Conservation (phyloP, 2,797 vertebrate species). For the Etheostoma perlongum region DNA sequence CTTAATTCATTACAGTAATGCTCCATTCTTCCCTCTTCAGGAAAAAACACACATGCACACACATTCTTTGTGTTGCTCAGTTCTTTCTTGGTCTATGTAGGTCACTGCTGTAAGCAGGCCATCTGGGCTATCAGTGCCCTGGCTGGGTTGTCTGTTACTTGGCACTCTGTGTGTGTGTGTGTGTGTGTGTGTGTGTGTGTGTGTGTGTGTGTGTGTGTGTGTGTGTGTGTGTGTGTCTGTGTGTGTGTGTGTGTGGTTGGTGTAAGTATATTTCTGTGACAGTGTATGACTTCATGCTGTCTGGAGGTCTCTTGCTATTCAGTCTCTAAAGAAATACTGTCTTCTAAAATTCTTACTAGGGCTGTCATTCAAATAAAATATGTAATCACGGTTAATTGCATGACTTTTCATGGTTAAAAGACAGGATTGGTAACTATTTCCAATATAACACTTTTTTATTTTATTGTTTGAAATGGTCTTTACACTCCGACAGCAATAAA, state of each 20-base stretch:
- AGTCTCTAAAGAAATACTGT: background rate
- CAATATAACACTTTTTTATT: too few relatives aligned
- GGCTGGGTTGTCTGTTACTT: conserved; percentile 32
- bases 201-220: conserved; percentile 2
- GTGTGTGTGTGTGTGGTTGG: background rate
- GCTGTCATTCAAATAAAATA: too few relatives aligned
- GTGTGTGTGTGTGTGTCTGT: conserved; percentile 6
- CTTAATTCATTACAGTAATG: conserved; percentile 46
- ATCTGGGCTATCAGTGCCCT: conserved; percentile 49
- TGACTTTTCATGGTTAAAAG: too few relatives aligned
- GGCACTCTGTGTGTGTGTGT: conserved; percentile 10
- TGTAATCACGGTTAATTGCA: too few relatives aligned
- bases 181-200: conserved; percentile 13
- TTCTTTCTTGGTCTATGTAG: conserved; percentile 58
- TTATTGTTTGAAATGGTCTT: too few relatives aligned
- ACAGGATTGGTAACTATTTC: too few relatives aligned
- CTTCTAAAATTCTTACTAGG: background rate
- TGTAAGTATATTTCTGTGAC: background rate
- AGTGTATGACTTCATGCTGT: background rate
- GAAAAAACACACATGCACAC: conserved; percentile 50
- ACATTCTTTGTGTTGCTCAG: conserved; percentile 22
- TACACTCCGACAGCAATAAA: too few relatives aligned
- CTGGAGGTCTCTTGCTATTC: background rate
- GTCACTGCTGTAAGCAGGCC: conserved; percentile 57
- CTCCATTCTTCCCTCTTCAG: conserved; percentile 40